Evolutionary conservation across 2,888 invertebrate species (phyloP).

Genomic region (Acanthosepion lycidas): DNA sequence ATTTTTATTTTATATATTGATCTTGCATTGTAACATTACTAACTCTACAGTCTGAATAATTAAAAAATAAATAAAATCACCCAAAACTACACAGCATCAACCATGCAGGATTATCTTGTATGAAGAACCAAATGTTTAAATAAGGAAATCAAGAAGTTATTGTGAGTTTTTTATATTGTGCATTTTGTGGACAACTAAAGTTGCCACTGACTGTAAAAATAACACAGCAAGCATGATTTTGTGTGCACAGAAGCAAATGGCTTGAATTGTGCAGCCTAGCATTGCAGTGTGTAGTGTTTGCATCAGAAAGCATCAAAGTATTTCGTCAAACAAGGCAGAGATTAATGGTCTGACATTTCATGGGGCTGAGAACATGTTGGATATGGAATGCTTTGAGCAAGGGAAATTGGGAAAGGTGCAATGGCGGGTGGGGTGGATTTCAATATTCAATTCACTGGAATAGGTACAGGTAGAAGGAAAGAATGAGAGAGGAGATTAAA

Average conservation of each 20-base stretch:
- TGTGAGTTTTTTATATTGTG: neutral
- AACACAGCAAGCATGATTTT: neutral
- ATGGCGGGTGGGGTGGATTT: neutral
- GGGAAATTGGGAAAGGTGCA: neutral
- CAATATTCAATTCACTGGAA: neutral
- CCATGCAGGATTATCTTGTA: neutral
- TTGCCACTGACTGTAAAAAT: neutral
- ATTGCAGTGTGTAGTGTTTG: neutral
- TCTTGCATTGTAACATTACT: too few relatives aligned
- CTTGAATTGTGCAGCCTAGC: conserved; percentile 17
- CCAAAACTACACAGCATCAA: neutral
- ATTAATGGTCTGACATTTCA: conserved; percentile 14
- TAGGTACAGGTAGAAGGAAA: neutral
- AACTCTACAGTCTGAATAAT: too few relatives aligned
- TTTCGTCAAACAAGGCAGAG: neutral
- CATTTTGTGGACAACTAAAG: neutral
- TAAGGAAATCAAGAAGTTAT: neutral
- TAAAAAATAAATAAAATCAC: neutral
- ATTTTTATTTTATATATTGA: too few relatives aligned
- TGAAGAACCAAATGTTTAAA: neutral
- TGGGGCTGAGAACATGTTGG: neutral
- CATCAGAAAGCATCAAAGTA: neutral
- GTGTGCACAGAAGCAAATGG: neutral
- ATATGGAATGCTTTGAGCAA: conserved; percentile 1
- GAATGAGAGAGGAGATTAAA: neutral